Conservation (phyloP, 2,888 invertebrate genomes). For the Netelia inedita region DNA sequence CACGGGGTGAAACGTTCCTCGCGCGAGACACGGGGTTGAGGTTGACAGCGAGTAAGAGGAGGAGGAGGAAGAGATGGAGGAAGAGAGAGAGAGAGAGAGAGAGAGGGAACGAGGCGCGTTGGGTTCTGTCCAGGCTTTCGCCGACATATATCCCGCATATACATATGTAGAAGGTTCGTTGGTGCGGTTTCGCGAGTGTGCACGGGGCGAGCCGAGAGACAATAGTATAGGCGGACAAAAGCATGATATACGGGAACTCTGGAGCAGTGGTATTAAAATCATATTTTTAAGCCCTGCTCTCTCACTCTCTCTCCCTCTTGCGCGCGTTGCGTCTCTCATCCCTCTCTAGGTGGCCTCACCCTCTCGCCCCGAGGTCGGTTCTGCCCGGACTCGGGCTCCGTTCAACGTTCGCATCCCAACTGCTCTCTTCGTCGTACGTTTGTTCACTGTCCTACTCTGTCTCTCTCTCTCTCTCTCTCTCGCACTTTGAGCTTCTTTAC, state of each 20-base stretch:
- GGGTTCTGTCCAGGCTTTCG: slow-evolving; percentile 60
- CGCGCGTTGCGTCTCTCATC: slow-evolving; percentile 6
- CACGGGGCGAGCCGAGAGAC: slow-evolving; percentile 79
- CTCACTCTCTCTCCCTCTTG: slow-evolving; percentile 49
- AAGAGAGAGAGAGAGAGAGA: slow-evolving; percentile 31
- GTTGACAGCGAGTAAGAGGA: slow-evolving; percentile 18
- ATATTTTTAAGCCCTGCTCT: slow-evolving; percentile 82
- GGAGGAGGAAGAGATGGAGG: background rate
- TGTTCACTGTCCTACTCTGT: background rate
- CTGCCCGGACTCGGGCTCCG: background rate
- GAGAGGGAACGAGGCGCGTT: slow-evolving; percentile 49
- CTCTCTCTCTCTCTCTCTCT: background rate
- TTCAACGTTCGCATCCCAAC: slow-evolving; percentile 16
- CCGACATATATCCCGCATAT: slow-evolving; percentile 20
- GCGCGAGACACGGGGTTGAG: slow-evolving; percentile 6
- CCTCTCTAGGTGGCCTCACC: slow-evolving; percentile 41
- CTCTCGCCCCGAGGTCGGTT: background rate
- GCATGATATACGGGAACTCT: slow-evolving; percentile 83
- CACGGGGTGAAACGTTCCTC: slow-evolving; percentile 31
- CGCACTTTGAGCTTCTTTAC: background rate
- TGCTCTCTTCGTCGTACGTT: background rate
- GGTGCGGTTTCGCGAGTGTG: slow-evolving; percentile 74
- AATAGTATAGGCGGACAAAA: slow-evolving; percentile 83
- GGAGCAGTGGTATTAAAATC: slow-evolving; percentile 84
- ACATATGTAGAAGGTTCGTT: slow-evolving; percentile 20